Base-by-base conservation (phyloP, 2,888 invertebrate genomes). In the Panzeria rudis region DNA sequence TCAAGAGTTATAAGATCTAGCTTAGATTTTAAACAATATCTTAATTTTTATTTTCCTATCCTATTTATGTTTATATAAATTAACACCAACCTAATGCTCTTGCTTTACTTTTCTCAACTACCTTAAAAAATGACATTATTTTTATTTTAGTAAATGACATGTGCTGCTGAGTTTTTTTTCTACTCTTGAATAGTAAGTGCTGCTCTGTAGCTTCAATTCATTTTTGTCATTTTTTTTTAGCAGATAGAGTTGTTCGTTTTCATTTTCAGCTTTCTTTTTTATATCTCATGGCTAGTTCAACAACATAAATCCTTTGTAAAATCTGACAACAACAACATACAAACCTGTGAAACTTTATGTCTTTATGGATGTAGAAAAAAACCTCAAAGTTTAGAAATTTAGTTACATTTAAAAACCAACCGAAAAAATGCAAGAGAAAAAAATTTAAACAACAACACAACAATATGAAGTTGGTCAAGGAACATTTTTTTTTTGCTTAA, bases 271-370 rank as follows among this genome's bases (percentile, higher is more conserved):
- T 23, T 32, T 56, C 35, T 38, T 64, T 38, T 66, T 59, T 68
- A 52, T 25, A 11, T 66, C 9, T 50, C 47, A 52, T 68, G 20
- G 20, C 50, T 44, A 62, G 25, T 47, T 38, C 54, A 81, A 84
- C 81, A 77, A 56, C 77, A 84, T 81, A 81, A 81, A 84, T 84
- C 81, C 78, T 73, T 73, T 73, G 69, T 50, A 68, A 62, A 73
- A 85, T 59, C 81, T 78, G 73, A 85, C 78, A 81, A 78, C 81
- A 69, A 56, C n/a, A 64, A 72, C 75, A 76, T 59, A 41, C n/a
- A n/a, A 17, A 47, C 47, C n/a, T 47, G 41, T 59, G 71, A 71
- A 68, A 61, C 54, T 66, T 17, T 41, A 66, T 68, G 59, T 56
- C 38, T 23, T 0, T 15, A 4, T 38, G n/a, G 20, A 6, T 38